Percentiles rank a stretch among this genome's conserved stretches.
phyloP scores from a whole-genome alignment of 2,888 invertebrate species.

The Ferdinandea cuprea region DNA sequence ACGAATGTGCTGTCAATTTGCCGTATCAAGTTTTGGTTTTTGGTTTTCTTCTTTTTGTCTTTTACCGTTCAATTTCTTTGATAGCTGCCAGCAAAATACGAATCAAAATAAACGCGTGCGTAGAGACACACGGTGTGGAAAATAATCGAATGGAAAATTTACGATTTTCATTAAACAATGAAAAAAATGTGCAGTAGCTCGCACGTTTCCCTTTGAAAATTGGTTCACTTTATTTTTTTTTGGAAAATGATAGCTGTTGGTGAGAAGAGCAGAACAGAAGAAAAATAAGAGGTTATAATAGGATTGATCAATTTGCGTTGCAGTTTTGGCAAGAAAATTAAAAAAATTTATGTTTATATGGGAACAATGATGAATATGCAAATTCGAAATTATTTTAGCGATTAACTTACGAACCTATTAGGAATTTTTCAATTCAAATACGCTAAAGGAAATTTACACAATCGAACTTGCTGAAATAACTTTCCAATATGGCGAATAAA shows the following conservation, averaged over 20 bases:
- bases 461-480: slow-evolving; percentile 44
- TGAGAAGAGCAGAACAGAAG: slow-evolving; percentile 7
- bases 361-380: neutral
- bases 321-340: neutral
- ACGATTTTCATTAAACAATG: slow-evolving; percentile 23
- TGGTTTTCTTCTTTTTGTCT: slow-evolving; percentile 22
- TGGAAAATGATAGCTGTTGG: slow-evolving; percentile 44
- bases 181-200: neutral
- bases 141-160: slow-evolving; percentile 20
- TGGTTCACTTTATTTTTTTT: slow-evolving; percentile 16
- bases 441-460: slow-evolving; percentile 31
- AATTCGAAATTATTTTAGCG: neutral
- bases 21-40: neutral
- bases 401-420: slow-evolving; percentile 35
- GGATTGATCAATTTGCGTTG: neutral
- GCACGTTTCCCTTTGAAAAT: slow-evolving; percentile 46
- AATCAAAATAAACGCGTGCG: slow-evolving; percentile 52
- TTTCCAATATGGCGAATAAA: slow-evolving; percentile 53
- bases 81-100: slow-evolving; percentile 13
- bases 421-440: slow-evolving; percentile 34
- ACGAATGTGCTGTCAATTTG: slow-evolving; percentile 17
- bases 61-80: slow-evolving; percentile 20
- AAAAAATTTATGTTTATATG: too few species aligned
- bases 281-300: slow-evolving; percentile 39
- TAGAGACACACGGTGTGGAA: slow-evolving; percentile 35